These are phyloP conservation scores for Scaptomyza tumidula DNA, from an alignment of 2,888 invertebrate species.

Conservation along the genomic window DNA sequence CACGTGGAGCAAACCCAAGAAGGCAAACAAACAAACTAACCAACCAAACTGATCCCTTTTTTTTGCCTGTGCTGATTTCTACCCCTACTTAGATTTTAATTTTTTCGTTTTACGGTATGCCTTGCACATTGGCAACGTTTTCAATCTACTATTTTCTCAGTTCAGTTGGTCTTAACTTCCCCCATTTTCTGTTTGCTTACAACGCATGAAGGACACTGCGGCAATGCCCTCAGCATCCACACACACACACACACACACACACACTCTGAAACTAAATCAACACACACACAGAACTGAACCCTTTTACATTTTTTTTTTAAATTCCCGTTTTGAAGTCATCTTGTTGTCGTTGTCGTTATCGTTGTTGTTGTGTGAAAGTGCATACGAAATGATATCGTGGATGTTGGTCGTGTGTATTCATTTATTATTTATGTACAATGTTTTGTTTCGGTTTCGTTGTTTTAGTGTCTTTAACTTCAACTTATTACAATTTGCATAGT, in stretches of 20 bases:
- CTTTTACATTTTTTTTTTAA: not conserved
- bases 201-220: constrained; percentile 72
- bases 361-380: constrained; percentile 48
- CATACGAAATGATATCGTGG: constrained; percentile 64
- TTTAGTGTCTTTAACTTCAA: constrained; percentile 66
- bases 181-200: constrained; percentile 30
- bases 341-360: constrained; percentile 26
- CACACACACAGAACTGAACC: constrained; percentile 27
- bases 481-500: constrained; percentile 83
- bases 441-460: constrained; percentile 19
- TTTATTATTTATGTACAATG: constrained; percentile 30
- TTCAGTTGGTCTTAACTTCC: constrained; percentile 12
- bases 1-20: constrained; percentile 62
- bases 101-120: constrained; percentile 2
- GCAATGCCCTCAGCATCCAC: constrained; percentile 38
- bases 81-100: constrained; percentile 10
- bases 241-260: constrained; percentile 1
- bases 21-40: not conserved
- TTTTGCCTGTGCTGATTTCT: constrained; percentile 7
- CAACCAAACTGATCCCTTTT: constrained; percentile 8
- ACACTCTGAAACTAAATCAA: not conserved
- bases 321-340: constrained; percentile 10
- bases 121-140: constrained; percentile 34
- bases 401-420: constrained; percentile 44
- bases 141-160: constrained; percentile 14